Percentiles rank a stretch among this genome's conserved stretches.
phyloP scores from a whole-genome alignment of 2,113 vertebrate genomes.

The Leucosticte australis region DNA sequence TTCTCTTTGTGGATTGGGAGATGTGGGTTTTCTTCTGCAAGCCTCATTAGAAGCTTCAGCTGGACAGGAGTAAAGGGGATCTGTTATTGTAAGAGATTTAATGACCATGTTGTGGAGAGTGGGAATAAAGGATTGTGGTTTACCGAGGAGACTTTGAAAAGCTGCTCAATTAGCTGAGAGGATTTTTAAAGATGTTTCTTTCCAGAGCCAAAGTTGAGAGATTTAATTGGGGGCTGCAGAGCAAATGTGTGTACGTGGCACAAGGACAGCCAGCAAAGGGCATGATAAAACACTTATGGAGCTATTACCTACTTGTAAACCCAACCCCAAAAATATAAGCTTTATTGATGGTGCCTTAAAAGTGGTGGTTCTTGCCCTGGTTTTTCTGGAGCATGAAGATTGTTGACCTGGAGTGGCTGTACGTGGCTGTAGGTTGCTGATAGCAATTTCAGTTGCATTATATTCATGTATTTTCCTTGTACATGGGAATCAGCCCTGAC shows the following conservation, averaged over 20 bases:
- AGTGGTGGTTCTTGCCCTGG: background rate
- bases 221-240: background rate
- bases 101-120: background rate
- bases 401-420: background rate
- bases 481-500: background rate
- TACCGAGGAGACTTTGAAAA: background rate
- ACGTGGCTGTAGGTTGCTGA: background rate
- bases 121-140: background rate
- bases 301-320: background rate
- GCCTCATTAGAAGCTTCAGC: constrained; percentile 23
- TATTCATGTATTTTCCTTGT: background rate
- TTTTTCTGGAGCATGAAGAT: background rate
- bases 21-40: background rate
- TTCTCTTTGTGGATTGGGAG: background rate
- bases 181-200: background rate
- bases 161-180: background rate
- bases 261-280: background rate
- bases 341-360: background rate
- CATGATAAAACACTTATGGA: background rate
- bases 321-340: background rate
- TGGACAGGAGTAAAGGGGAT: background rate
- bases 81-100: background rate
- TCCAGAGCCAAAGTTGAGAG: background rate
- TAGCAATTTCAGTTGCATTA: background rate
- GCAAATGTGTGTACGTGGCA: background rate